Evolutionary conservation across 2,113 vertebrate genomes (phyloP).

Genomic region (Okapia johnstoni): DNA sequence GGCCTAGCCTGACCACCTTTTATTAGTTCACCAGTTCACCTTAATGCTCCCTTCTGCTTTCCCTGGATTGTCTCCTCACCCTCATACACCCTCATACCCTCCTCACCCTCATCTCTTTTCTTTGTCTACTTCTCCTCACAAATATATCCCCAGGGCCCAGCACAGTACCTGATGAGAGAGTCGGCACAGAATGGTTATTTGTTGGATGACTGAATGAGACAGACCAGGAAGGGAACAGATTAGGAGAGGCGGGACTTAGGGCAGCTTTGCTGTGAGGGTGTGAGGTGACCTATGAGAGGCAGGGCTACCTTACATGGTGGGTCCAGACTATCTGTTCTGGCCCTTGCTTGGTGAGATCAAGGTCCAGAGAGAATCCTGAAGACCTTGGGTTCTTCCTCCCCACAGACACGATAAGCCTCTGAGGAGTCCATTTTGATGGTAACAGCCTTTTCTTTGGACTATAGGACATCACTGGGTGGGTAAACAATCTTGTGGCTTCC

Average conservation of each 20-base stretch:
- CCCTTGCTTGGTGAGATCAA: not conserved
- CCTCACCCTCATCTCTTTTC: not conserved
- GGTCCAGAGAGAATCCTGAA: not conserved
- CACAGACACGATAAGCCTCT: fast-evolving
- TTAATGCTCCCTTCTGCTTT: not conserved
- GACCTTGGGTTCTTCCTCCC: not conserved
- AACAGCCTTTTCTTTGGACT: not conserved
- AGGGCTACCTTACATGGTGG: not conserved
- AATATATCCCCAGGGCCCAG: not conserved
- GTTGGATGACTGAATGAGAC: not conserved
- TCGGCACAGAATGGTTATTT: fast-evolving
- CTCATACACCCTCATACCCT: fast-evolving
- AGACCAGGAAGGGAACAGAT: too few relatives aligned
- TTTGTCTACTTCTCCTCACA: not conserved
- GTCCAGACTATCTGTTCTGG: not conserved
- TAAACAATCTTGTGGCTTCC: not conserved
- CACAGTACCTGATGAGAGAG: too few relatives aligned
- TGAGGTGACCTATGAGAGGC: not conserved
- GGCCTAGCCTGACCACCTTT: not conserved
- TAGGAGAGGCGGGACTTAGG: not conserved
- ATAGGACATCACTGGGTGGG: not conserved
- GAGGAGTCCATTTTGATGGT: not conserved
- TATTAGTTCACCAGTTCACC: not conserved
- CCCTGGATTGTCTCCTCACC: not conserved
- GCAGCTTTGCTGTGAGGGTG: not conserved